Conservation (phyloP, 2,797 vertebrate species). For the Lithobates pipiens region DNA sequence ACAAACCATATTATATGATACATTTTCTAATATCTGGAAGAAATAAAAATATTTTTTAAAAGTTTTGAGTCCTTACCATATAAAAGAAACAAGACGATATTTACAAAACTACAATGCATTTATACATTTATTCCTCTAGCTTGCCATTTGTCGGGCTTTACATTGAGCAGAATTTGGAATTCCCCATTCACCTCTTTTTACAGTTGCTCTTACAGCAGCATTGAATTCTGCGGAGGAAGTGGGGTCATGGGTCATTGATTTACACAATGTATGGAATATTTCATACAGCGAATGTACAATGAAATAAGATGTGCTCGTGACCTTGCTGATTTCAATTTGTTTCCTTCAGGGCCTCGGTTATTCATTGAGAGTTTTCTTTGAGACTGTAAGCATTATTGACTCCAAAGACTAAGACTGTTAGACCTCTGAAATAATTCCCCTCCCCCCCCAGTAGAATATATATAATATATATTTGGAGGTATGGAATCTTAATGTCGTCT, state of each 20-base stretch:
- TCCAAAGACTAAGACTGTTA: neutral
- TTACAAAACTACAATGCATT: no score
- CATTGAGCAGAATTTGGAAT: neutral
- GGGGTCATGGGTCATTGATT: neutral
- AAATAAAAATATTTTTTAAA: no score
- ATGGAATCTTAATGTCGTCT: slow-evolving; percentile 23
- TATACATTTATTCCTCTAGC: neutral
- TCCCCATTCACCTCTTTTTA: neutral
- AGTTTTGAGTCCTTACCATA: no score
- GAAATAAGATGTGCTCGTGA: neutral
- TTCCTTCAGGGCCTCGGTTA: neutral
- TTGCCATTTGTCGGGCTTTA: neutral
- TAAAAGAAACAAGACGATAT: no score
- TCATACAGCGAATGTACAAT: neutral
- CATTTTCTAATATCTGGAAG: no score
- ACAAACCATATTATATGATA: no score
- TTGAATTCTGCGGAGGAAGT: neutral
- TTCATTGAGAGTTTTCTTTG: neutral
- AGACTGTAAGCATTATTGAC: neutral
- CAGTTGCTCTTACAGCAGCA: neutral
- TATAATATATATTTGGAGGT: neutral
- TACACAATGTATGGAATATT: neutral
- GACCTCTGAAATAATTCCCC: neutral
- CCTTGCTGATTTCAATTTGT: neutral
- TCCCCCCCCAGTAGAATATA: neutral